Conservation (phyloP, 2,888 invertebrate species). For the Euproctis similis region DNA sequence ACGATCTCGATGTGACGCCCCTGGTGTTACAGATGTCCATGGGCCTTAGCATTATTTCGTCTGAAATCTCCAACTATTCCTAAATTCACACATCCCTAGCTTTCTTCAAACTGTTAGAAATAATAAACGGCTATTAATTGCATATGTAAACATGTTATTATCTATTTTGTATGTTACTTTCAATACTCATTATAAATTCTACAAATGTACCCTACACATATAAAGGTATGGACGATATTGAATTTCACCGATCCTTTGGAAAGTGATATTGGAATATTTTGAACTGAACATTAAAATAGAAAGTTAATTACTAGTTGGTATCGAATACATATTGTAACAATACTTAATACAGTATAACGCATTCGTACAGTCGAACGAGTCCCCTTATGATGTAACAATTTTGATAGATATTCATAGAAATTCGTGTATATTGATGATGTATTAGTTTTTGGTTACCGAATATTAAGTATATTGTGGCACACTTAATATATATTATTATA, state of each 20-base stretch:
- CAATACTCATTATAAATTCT: conserved; percentile 58
- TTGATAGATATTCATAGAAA: too few relatives aligned
- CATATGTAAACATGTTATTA: conserved; percentile 61
- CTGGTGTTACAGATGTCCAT: too few relatives aligned
- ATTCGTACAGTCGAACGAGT: background rate
- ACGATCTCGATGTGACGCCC: too few relatives aligned
- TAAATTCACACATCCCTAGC: too few relatives aligned
- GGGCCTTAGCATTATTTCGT: too few relatives aligned
- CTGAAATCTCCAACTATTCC: too few relatives aligned
- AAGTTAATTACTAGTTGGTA: conserved; percentile 53
- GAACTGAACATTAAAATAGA: conserved; percentile 59
- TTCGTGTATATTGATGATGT: too few relatives aligned
- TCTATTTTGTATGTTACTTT: conserved; percentile 63
- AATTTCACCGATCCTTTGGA: conserved; percentile 71
- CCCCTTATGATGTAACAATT: too few relatives aligned
- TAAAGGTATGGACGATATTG: conserved; percentile 52
- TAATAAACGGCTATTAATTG: conserved; percentile 29
- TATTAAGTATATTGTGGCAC: too few relatives aligned
- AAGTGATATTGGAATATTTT: conserved; percentile 65
- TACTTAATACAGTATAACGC: conserved; percentile 9
- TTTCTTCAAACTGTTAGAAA: too few relatives aligned
- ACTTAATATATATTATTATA: too few relatives aligned
- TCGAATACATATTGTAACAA: conserved; percentile 21
- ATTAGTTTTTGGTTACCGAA: too few relatives aligned
- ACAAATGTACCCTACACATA: conserved; percentile 36